These are phyloP conservation scores for Hymenopus coronatus DNA, from an alignment of 2,888 invertebrate genomes.

Conservation along the genomic window DNA sequence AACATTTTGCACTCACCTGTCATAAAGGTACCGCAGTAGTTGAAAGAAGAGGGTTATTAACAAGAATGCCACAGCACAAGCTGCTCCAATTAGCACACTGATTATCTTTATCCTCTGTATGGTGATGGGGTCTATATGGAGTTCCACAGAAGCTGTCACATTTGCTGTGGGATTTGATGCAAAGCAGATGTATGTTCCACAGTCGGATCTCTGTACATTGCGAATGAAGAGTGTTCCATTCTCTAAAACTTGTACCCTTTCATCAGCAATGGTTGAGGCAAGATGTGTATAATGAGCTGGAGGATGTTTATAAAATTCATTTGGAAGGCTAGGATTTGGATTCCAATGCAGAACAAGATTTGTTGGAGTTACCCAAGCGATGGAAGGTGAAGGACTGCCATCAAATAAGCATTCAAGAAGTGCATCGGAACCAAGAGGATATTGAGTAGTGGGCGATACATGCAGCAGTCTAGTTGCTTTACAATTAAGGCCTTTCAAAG, in stretches of 20 bases:
- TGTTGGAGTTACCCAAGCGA: conserved; percentile 82
- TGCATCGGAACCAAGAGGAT: conserved; percentile 64
- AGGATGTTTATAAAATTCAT: conserved; percentile 66
- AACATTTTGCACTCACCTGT: conserved; percentile 58
- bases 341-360: conserved; percentile 73
- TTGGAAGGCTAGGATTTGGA: conserved; percentile 65
- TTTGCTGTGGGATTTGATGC: conserved; percentile 83
- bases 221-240: conserved; percentile 79
- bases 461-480: conserved; percentile 60
- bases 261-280: conserved; percentile 44
- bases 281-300: conserved; percentile 53
- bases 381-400: conserved; percentile 74
- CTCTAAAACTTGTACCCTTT: conserved; percentile 63
- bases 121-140: conserved; percentile 82
- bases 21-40: conserved; percentile 65
- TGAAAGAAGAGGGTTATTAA: conserved; percentile 76
- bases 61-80: conserved; percentile 76
- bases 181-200: conserved; percentile 81
- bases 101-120: conserved; percentile 80
- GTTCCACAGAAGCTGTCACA: conserved; percentile 67
- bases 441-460: conserved; percentile 61
- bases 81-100: conserved; percentile 78
- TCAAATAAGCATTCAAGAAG: conserved; percentile 72
- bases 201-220: conserved; percentile 60
- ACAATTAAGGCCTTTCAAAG: conserved; percentile 70